Base-by-base conservation (phyloP, 1,140 invertebrate genomes). In the Drosophila sturtevanti region DNA sequence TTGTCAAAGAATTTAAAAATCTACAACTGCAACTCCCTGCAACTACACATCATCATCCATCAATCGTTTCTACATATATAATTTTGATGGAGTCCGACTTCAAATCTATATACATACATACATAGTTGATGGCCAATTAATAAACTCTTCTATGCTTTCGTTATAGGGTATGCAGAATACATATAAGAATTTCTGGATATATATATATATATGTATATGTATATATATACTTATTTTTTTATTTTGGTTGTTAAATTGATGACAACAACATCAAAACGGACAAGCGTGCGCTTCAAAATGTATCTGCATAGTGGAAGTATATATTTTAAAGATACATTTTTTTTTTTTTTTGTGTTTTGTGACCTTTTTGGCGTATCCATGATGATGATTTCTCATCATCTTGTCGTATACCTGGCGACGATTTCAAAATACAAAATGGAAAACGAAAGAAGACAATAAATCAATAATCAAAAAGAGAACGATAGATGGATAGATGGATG, bases 201-300 rank as follows among this genome's bases (percentile, higher is more conserved):
- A n/a, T n/a, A n/a, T n/a, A n/a, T n/a, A n/a, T n/a, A n/a, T n/a
- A n/a, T n/a, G n/a, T n/a, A n/a, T n/a, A n/a, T n/a, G n/a, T n/a
- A n/a, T n/a, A n/a, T n/a, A n/a, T n/a, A n/a, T n/a, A n/a, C n/a
- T n/a, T n/a, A n/a, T 24, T 55, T 78, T 81, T 54, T 76, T 59
- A 63, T 59, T 62, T 18, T 54, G 38, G 31, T 21, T 78, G 67
- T 66, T 87, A 72, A 86, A 86, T 82, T 87, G 82, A 87, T 87
- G 82, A 89, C 82, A 89, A 87, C 82, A 81, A 86, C 81, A 86
- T 78, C 70, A 67, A 87, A 79, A 86, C 68, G 84, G 76, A 76
- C 84, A 86, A 87, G 82, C 82, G 84, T 87, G 82, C 82, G 82
- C 82, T 82, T 87, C 79, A 77, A 75, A 87, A 79, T 87, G 84